These are phyloP conservation scores for Barbus barbus DNA, from an alignment of 2,113 vertebrate genomes.

Conservation along the genomic window DNA sequence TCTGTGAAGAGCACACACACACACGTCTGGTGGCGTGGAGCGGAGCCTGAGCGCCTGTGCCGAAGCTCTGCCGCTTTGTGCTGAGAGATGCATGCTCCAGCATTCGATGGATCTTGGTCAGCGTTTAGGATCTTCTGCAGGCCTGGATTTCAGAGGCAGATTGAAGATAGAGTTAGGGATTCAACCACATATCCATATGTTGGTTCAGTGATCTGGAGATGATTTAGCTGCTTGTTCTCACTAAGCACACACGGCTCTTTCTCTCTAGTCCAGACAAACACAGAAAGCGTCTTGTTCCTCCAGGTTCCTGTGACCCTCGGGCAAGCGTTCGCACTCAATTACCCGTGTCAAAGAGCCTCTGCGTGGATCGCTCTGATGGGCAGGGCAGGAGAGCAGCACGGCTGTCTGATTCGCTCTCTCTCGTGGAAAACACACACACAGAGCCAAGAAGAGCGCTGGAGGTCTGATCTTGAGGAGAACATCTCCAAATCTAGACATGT, in stretches of 20 bases:
- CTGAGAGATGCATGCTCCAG: constrained; percentile 10
- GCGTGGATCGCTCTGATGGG: constrained; percentile 46
- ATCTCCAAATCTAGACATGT: not conserved
- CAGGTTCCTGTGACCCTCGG: constrained; percentile 55
- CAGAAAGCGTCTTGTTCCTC: constrained; percentile 42
- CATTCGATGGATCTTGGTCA: not conserved
- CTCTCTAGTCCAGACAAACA: not conserved
- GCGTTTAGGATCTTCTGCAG: not conserved
- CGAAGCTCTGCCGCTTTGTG: not conserved
- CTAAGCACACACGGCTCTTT: not conserved
- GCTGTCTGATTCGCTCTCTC: constrained; percentile 7
- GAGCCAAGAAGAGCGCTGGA: not conserved
- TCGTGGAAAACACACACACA: constrained; percentile 8
- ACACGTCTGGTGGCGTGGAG: not conserved
- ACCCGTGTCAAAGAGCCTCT: constrained; percentile 67
- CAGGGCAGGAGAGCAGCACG: constrained; percentile 43
- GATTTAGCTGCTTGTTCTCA: constrained; percentile 8
- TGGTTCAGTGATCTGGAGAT: not conserved
- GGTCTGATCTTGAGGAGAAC: not conserved
- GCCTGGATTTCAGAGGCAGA: not conserved
- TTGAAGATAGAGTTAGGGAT: not conserved
- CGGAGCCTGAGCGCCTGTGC: not conserved
- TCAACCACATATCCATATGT: not conserved
- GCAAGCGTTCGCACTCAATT: constrained; percentile 77
- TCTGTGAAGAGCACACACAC: constrained; percentile 16